Evolutionary conservation across 1,140 invertebrate species (phyloP).

Genomic region (Bactericera cockerelli): DNA sequence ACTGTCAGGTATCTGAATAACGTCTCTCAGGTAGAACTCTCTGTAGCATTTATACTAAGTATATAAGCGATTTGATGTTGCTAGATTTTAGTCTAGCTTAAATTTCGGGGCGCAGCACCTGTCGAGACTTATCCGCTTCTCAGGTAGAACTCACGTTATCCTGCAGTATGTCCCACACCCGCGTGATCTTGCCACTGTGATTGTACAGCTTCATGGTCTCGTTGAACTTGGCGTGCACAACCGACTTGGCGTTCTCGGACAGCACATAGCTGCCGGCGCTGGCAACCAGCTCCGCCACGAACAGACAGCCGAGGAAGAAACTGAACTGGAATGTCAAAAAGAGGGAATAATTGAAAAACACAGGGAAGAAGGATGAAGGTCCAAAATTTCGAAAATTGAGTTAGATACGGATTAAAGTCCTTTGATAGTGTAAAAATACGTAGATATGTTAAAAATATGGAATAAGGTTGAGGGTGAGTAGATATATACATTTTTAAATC

Average conservation of each 20-base stretch:
- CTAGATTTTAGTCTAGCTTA: too few species aligned
- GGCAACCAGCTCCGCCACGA: constrained; percentile 65
- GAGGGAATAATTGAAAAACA: background rate
- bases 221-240: constrained; percentile 49
- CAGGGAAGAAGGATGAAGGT: background rate
- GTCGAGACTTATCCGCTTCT: too few species aligned
- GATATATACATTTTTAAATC: constrained; percentile 3
- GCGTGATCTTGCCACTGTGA: constrained; percentile 26
- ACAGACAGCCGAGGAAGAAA: constrained; percentile 61
- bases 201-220: constrained; percentile 48
- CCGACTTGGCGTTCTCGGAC: constrained; percentile 45
- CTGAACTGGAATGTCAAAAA: constrained; percentile 50
- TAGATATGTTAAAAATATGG: too few species aligned
- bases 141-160: constrained; percentile 61
- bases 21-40: too few species aligned
- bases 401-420: too few species aligned
- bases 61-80: too few species aligned
- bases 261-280: constrained; percentile 74
- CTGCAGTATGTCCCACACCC: constrained; percentile 59
- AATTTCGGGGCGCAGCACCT: too few species aligned
- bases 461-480: too few species aligned
- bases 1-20: too few species aligned
- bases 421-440: too few species aligned
- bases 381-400: too few species aligned
- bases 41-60: too few species aligned